Percentiles rank a stretch among this genome's conserved stretches.
Conservation (phyloP, 1,140 invertebrate genomes). For the Monochamus saltuarius region DNA sequence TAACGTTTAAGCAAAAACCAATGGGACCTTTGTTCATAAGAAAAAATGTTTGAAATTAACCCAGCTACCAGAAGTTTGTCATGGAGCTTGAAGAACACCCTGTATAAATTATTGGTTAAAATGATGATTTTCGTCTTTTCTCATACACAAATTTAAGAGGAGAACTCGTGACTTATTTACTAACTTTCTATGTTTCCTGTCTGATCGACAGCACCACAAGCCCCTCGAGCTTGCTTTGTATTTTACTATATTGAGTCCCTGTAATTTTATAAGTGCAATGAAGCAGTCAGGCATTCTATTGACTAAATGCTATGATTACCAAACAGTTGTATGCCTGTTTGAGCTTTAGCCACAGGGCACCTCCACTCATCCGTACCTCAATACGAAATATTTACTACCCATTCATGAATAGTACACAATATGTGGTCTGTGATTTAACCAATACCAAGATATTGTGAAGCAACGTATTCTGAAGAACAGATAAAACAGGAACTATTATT, state of each 20-base stretch:
- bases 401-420: conserved; percentile 32
- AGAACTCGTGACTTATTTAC: no score
- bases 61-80: no score
- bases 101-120: no score
- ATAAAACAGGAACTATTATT: conserved; percentile 3
- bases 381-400: conserved; percentile 18
- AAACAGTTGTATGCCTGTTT: conserved; percentile 36
- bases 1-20: no score
- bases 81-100: no score
- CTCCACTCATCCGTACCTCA: conserved; percentile 32
- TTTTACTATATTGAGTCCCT: conserved; percentile 12
- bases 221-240: conserved; percentile 4
- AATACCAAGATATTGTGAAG: conserved; percentile 6
- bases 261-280: conserved; percentile 21
- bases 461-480: background rate
- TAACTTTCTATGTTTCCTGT: background rate
- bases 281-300: conserved; percentile 38
- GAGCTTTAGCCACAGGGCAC: conserved; percentile 38
- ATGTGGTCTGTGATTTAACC: conserved; percentile 8
- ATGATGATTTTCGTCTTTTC: no score
- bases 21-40: no score
- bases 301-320: conserved; percentile 37
- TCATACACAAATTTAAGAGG: no score
- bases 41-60: no score
- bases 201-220: conserved; percentile 6